These are phyloP conservation scores for Bombus ignitus DNA, from an alignment of 1,140 invertebrate species.

Conservation along the genomic window DNA sequence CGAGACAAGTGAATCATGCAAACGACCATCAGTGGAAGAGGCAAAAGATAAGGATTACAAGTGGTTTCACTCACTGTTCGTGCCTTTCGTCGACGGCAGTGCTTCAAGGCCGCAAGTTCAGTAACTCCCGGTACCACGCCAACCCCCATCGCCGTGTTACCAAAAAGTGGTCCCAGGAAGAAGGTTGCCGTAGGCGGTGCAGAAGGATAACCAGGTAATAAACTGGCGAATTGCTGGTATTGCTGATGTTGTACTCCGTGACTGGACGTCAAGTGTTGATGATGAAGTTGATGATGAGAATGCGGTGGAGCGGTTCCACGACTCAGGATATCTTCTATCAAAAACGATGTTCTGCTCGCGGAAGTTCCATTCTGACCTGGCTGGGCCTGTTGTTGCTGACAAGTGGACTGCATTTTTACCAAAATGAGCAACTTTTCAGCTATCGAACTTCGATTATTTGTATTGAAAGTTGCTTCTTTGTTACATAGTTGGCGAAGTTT, in stretches of 20 bases:
- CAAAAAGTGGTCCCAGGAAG: constrained; percentile 78
- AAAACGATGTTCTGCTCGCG: constrained; percentile 85
- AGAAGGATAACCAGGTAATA: constrained; percentile 82
- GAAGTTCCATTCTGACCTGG: constrained; percentile 76
- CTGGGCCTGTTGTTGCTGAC: constrained; percentile 77
- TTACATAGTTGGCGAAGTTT: constrained; percentile 40
- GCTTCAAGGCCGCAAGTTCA: constrained; percentile 87
- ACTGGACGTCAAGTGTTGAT: constrained; percentile 70
- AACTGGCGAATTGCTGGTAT: constrained; percentile 82
- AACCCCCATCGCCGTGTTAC: constrained; percentile 78
- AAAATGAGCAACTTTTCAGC: neutral
- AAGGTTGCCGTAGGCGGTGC: constrained; percentile 82
- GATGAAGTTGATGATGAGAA: constrained; percentile 76
- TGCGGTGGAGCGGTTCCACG: constrained; percentile 81
- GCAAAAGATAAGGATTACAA: neutral
- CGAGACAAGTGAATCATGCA: neutral
- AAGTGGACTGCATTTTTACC: constrained; percentile 78
- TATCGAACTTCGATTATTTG: neutral
- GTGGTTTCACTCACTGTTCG: constrained; percentile 87
- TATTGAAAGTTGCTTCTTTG: neutral
- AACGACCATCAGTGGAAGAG: neutral
- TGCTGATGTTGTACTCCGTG: constrained; percentile 80
- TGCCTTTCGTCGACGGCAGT: constrained; percentile 95
- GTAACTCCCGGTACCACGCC: constrained; percentile 77
- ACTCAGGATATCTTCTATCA: constrained; percentile 92